phyloP scores from a whole-genome alignment of 1,140 invertebrate genomes.

The Drosophila kurseongensis region DNA sequence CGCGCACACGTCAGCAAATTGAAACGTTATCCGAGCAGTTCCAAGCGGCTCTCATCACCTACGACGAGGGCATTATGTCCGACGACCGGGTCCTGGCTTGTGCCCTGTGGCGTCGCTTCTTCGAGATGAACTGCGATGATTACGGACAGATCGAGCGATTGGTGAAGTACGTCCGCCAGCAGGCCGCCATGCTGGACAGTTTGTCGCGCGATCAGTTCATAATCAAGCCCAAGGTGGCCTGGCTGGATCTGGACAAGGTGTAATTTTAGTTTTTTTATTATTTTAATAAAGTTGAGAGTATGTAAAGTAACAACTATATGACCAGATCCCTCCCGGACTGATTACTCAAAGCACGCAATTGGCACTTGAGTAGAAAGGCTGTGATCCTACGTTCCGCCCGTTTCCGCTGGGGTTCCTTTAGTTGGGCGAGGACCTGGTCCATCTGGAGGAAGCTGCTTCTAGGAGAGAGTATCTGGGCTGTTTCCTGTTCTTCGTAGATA shows the following conservation, averaged over 20 bases:
- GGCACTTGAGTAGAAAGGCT: slow-evolving; percentile 75
- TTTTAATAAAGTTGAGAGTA: slow-evolving; percentile 43
- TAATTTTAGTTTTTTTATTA: slow-evolving; percentile 54
- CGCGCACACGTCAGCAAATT: slow-evolving; percentile 86
- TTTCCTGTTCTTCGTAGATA: slow-evolving; percentile 54
- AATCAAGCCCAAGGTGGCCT: slow-evolving; percentile 78
- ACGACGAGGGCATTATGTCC: slow-evolving; percentile 92
- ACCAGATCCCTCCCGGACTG: slow-evolving; percentile 59
- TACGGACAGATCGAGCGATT: slow-evolving; percentile 88
- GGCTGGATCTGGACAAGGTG: slow-evolving; percentile 78
- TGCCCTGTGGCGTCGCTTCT: slow-evolving; percentile 93
- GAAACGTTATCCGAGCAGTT: slow-evolving; percentile 90
- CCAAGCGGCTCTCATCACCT: slow-evolving; percentile 92
- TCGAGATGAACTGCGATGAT: slow-evolving; percentile 87
- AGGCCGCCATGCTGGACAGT: slow-evolving; percentile 86
- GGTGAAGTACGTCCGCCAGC: slow-evolving; percentile 90
- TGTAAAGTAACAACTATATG: slow-evolving; percentile 35
- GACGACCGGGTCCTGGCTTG: slow-evolving; percentile 91
- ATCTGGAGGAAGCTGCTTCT: slow-evolving; percentile 52
- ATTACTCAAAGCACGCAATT: slow-evolving; percentile 57
- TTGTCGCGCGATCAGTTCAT: slow-evolving; percentile 84
- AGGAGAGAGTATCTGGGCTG: slow-evolving; percentile 2
- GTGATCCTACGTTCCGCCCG: slow-evolving; percentile 65
- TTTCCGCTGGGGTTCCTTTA: slow-evolving; percentile 28
- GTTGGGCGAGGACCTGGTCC: slow-evolving; percentile 44